Evolutionary conservation across 1,140 invertebrate genomes (phyloP), one percentile per base, ranked within the genome.

Genomic region (Drosophila miranda): DNA sequence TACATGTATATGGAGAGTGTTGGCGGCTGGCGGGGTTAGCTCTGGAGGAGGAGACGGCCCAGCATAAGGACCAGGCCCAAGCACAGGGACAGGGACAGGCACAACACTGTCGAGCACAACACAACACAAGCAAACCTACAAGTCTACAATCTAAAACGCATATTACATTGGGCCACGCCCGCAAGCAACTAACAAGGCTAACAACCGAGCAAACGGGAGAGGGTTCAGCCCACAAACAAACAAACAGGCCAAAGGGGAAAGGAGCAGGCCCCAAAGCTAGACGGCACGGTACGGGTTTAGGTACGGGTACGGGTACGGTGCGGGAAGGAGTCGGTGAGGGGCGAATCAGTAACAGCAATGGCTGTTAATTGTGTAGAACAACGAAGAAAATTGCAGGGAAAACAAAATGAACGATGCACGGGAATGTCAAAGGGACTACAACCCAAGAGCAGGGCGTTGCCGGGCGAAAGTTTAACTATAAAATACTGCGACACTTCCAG

Each of bases 321-420:
- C 14, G 23, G 23, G 48, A 5, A 4, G 23, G 23, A 26, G 23
- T 26, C 23, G 23, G 46, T 11, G 30, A 26, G 13, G 16, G 28
- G 38, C 23, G 41, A 16, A 21, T 14, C 28, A 56, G 45, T 56
- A 62, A 56, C 49, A 54, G 63, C 73, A 78, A 86, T 78, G 71
- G 64, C 81, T 86, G 77, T 75, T 86, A 86, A 86, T 86, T 87
- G 81, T 86, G 81, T 86, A 86, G 82, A 86, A 81, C 81, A 86
- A 86, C 63, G 63, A 87, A 81, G 81, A 86, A 74, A 87, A 86
- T 86, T 86, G 81, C 78, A 86, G 81, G 66, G 80, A 84, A 84
- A 84, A 84, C 81, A 86, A 86, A 84, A 74, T 77, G 82, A 70
- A 75, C 73, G 78, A 71, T 86, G 81, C 62, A 75, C 58, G 60